Base-by-base conservation (phyloP, 2,797 vertebrate genomes). In the Lithobates pipiens region DNA sequence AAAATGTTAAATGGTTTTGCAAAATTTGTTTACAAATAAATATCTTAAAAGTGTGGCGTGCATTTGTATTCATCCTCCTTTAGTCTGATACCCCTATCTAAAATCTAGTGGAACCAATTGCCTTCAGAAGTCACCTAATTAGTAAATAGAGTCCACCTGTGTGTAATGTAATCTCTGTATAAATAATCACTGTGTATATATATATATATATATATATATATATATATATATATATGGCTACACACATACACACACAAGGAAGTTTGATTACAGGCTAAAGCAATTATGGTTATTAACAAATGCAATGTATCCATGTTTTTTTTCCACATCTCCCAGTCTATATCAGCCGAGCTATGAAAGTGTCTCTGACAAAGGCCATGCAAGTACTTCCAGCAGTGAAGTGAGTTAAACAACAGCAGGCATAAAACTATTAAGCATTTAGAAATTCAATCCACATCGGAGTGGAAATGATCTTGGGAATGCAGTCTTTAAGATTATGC, bases 401-500 rank as follows among this genome's bases (percentile, higher is more conserved):
- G 86, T 16, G 76, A 87, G 86, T 87, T 83, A 87, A 83, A 87
- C 86, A 87, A 74, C 85, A 87, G 81, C 86, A 84, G 86, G 81
- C 76, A 84, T 75, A 87, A 87, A 83, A 87, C 86, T 76, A 87
- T 87, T 87, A 87, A 80, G 81, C 76, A 80, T 87, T 87, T 80
- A 87, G 86, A 87, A 87, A 87, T 87, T 80, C 86, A 79, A 87
- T 87, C 81, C 81, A 83, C 86, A 84, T 83, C 80, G 79, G 76
- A 84, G 86, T 70, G 27, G 86, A 84, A 87, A 87, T 87, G 86
- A 87, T 87, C 76, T 84, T 80, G 86, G 86, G 86, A 84, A 87
- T 87, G 86, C 86, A 76, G 86, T 80, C 80, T 87, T 87, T 83
- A 83, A 87, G 81, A 87, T 87, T 87, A 84, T 83, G 61, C 76